A percentile compares a stretch with the other conserved stretches of the same genome.
Conservation (phyloP, 2,888 invertebrate genomes). For the Hartigia nigra region DNA sequence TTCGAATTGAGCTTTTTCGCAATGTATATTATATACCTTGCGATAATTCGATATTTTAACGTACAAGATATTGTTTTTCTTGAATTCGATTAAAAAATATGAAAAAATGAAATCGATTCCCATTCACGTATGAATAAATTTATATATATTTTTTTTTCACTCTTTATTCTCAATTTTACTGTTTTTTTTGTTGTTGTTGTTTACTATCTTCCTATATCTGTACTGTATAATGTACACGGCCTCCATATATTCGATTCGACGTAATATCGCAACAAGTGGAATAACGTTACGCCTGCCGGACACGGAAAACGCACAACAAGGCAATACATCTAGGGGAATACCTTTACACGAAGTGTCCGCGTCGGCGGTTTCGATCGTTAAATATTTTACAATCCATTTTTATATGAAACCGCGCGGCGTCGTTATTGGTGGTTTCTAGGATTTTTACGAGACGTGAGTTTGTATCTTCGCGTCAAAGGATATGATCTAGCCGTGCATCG, state of each 20-base stretch:
- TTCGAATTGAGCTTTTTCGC: no score
- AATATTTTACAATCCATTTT: constrained; percentile 51
- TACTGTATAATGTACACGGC: neutral
- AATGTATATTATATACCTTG: no score
- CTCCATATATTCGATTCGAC: no score
- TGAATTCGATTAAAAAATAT: no score
- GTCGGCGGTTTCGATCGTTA: constrained; percentile 36
- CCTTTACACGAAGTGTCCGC: constrained; percentile 1
- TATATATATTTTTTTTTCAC: neutral
- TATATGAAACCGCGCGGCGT: constrained; percentile 33
- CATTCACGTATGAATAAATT: neutral
- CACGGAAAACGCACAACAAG: no score
- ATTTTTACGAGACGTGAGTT: constrained; percentile 1
- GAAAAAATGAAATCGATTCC: no score
- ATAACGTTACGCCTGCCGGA: no score
- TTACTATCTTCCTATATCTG: neutral
- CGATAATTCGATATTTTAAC: no score
- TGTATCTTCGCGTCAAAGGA: neutral
- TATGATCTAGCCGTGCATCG: neutral
- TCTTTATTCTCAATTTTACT: neutral
- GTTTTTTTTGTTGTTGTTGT: no score
- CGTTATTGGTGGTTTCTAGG: constrained; percentile 14
- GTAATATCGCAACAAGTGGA: no score
- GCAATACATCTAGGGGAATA: no score
- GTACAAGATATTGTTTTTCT: no score